Base-by-base conservation (phyloP, 2,113 vertebrate genomes). In the Leuciscus idus region DNA sequence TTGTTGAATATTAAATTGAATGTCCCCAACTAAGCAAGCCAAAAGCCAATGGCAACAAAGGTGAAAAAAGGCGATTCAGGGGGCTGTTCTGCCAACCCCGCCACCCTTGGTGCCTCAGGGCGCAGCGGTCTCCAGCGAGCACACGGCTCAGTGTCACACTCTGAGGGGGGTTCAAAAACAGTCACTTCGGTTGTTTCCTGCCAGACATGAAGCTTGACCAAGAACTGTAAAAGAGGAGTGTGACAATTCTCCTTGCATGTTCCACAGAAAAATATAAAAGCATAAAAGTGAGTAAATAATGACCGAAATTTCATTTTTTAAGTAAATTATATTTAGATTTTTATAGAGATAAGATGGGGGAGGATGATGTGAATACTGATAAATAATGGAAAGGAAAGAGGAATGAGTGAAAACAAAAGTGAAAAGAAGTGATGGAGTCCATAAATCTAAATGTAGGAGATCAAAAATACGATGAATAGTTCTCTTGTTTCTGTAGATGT, bases 401-500 rank as follows among this genome's bases (percentile, higher is more conserved):
- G 17, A 19, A 55, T 55, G 52, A 55, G 52, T 19, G 6, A 21
- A 50, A 62, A 59, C 43, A 76, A 46, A 15, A 61, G 33, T 59
- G 52, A 21, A 79, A 13, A 15, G 39, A 13, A 23, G 39, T 72
- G 23, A 68, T 8, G n/a, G 36, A 82, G 15, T 36, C 36, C 26
- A 72, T 9, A 26, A 59, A 59, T 33, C 36, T 3, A 36, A 39
- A 62, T 48, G 21, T 26, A 55, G 43, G 43, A 39, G 72, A 75
- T 72, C 39, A 80, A 68, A 79, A 43, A 83, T 46, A 28, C n/a
- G 57, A 62, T 50, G 59, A 89, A 90, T 87, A 77, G 81, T 68
- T 55, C 55, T 88, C 80, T 90, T 90, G 87, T 89, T 89, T 81
- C 85, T 84, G 52, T 23, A 4, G 30, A 59, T 66, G 86, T 83